phyloP scores from a whole-genome alignment of 2,888 invertebrate species.

The Octodonta nipae region DNA sequence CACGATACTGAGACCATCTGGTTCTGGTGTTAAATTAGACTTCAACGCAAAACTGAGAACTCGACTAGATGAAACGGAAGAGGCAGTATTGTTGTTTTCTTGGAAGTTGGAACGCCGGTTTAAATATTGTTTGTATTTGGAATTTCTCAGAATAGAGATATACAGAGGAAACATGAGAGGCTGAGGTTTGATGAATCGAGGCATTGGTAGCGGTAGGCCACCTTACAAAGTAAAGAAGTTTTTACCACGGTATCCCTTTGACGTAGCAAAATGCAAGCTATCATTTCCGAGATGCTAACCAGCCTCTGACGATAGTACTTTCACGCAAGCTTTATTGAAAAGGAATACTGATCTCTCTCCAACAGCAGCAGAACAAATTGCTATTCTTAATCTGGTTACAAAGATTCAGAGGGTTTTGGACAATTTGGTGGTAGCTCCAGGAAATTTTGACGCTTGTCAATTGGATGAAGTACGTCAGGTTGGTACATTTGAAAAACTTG shows the following conservation, averaged over 20 bases:
- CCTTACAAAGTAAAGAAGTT: slow-evolving; percentile 50
- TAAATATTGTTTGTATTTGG: no score
- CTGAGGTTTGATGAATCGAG: slow-evolving; percentile 47
- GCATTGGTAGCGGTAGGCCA: slow-evolving; percentile 49
- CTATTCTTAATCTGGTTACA: slow-evolving; percentile 83
- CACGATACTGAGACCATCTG: no score
- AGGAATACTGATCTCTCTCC: slow-evolving; percentile 87
- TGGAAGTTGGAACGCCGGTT: no score
- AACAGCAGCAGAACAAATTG: slow-evolving; percentile 77
- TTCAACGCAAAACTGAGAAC: no score
- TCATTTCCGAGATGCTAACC: slow-evolving; percentile 77
- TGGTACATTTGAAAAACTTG: slow-evolving; percentile 77
- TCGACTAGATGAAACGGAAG: no score
- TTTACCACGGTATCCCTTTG: slow-evolving; percentile 70
- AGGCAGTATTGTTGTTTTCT: no score
- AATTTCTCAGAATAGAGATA: no score
- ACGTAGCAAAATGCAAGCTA: slow-evolving; percentile 73
- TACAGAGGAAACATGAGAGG: slow-evolving; percentile 59
- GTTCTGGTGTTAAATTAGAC: no score
- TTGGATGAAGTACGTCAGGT: slow-evolving; percentile 91
- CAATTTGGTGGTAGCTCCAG: slow-evolving; percentile 86
- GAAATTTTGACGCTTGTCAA: slow-evolving; percentile 87
- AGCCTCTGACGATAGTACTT: slow-evolving; percentile 67
- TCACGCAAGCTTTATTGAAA: slow-evolving; percentile 82
- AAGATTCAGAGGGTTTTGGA: slow-evolving; percentile 91